Percentiles rank a stretch among this genome's conserved stretches.
phyloP scores from a whole-genome alignment of 2,888 invertebrate genomes.

The Leptopilina drosophilae region DNA sequence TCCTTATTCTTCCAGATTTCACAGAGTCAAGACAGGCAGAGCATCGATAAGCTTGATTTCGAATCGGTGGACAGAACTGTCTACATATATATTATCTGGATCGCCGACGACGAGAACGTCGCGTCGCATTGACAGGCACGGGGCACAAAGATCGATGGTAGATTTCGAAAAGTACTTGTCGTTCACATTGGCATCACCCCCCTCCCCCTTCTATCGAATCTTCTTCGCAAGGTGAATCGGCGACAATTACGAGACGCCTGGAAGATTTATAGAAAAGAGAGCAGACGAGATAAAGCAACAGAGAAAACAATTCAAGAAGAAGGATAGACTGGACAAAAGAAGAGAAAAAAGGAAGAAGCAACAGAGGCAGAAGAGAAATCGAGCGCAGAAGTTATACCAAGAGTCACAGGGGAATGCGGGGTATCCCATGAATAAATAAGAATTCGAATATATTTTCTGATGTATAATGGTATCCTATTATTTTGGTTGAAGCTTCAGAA shows the following conservation, averaged over 20 bases:
- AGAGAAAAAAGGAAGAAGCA: conserved; percentile 33
- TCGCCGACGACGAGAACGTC: conserved; percentile 27
- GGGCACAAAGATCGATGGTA: conserved; percentile 39
- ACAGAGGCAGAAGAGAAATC: conserved; percentile 48
- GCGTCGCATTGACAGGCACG: conserved; percentile 16
- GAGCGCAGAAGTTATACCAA: conserved; percentile 61
- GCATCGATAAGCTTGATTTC: conserved; percentile 45
- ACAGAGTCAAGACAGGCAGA: conserved; percentile 28
- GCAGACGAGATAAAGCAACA: conserved; percentile 49
- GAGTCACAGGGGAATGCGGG: conserved; percentile 52
- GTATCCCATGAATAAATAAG: conserved; percentile 74
- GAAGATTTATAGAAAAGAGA: conserved; percentile 67
- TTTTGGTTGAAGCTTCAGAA: conserved; percentile 71
- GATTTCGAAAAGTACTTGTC: conserved; percentile 38
- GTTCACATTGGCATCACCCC: conserved; percentile 3
- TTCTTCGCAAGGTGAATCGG: conserved; percentile 52
- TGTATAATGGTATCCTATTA: conserved; percentile 75
- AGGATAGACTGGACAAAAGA: conserved; percentile 21
- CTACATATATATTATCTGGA: conserved; percentile 35
- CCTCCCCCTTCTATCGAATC: conserved; percentile 19
- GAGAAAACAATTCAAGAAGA: conserved; percentile 47
- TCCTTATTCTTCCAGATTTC: conserved; percentile 1
- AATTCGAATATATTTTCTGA: conserved; percentile 74
- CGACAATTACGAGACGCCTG: conserved; percentile 68
- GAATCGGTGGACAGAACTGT: conserved; percentile 25